Evolutionary conservation across 2,797 vertebrate genomes (phyloP), one percentile per base, ranked within the genome.

Genomic region (Catostomus latipinnis): DNA sequence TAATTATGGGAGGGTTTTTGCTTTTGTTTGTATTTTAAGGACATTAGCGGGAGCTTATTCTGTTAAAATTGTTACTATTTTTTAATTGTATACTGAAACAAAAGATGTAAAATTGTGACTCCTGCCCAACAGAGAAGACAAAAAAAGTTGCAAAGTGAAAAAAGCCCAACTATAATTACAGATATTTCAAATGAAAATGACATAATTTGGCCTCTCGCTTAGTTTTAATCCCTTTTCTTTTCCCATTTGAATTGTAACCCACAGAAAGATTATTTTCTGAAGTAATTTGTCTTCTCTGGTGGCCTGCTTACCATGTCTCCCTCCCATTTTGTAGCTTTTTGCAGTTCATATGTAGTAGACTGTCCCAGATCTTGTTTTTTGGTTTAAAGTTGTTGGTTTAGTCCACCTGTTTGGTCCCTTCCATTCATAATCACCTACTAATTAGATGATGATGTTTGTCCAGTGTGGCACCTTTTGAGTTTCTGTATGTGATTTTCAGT

Each of bases 11-110:
- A 80, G 74, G 81, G 78, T 56, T 70, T 81, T 74, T 77, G 70
- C 70, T 81, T 83, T 66, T 8, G 18, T 85, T 83, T 85, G 81
- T 81, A 85, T 85, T 85, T 83, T 83, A 85, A 83, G 52, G 81
- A 83, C 78, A 71, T 82, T 74, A 66, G 71, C 65, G 54, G 43
- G 70, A 70, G 67, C 34, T 34, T 75, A 71, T 73, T 81, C 74
- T 81, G 75, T 84, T 74, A 80, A 73, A 80, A 73, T 73, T 72
- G 8, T 76, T 71, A 68, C 72, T 80, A 50, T 75, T 80, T 80
- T 76, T 79, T 81, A 70, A 81, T 74, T 82, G 80, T 73, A 70
- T 70, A 73, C 75, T 66, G 45, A 82, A 80, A 16, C 65, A 72
- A 80, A 54, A 18, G 34, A 34, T 58, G 49, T 71, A 82, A 69